These are phyloP conservation scores for Agraylea sexmaculata DNA, from an alignment of 1,140 invertebrate genomes.

Conservation along the genomic window DNA sequence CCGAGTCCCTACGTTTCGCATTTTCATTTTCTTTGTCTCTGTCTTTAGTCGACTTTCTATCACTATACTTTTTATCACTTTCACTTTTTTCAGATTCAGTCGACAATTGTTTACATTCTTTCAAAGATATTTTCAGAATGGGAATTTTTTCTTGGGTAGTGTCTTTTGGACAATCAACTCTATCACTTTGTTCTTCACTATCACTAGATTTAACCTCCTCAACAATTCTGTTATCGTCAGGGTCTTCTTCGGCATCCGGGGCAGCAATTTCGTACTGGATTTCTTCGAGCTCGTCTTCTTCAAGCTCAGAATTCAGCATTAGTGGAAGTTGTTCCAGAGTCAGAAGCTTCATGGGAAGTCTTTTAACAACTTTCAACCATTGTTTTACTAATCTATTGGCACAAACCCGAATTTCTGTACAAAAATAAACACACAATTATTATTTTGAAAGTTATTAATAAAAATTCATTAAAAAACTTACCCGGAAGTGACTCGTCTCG, in stretches of 20 bases:
- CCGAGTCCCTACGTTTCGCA: conserved; percentile 27
- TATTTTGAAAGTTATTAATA: conserved; percentile 9
- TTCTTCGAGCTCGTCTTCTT: conserved; percentile 6
- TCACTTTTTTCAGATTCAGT: conserved; percentile 30
- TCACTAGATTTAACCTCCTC: background rate
- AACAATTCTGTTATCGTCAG: conserved; percentile 1
- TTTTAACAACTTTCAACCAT: conserved; percentile 80
- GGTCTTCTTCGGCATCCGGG: conserved; percentile 22
- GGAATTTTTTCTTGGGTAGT: conserved; percentile 24
- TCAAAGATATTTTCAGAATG: conserved; percentile 53
- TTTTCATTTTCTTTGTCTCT: conserved; percentile 32
- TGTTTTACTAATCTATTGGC: conserved; percentile 76
- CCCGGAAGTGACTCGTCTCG: conserved; percentile 69
- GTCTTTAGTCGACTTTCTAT: conserved; percentile 28
- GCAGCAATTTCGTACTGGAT: background rate
- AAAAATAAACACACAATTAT: conserved; percentile 19
- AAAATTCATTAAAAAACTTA: conserved; percentile 32
- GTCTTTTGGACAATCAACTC: conserved; percentile 13
- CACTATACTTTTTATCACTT: conserved; percentile 27
- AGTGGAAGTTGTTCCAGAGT: conserved; percentile 12
- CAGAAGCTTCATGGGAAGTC: conserved; percentile 28
- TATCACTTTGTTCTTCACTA: conserved; percentile 14
- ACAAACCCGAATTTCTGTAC: conserved; percentile 54
- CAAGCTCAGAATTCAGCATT: conserved; percentile 10
- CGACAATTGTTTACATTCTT: conserved; percentile 59